phyloP scores from a whole-genome alignment of 2,113 vertebrate species.

The Sebastes schlegelii region DNA sequence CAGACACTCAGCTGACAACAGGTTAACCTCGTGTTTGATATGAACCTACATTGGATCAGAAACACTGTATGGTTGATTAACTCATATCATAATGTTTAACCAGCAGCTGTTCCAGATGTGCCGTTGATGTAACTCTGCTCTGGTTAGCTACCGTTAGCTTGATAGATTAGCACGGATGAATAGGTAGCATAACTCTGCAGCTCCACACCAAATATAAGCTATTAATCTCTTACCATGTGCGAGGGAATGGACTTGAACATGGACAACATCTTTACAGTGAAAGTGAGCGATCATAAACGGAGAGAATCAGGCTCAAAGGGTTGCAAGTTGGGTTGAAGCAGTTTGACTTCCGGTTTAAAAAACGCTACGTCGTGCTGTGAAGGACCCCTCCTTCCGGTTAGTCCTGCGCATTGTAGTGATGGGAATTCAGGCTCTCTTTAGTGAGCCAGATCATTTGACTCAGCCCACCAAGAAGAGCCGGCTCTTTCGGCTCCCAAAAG shows the following conservation, averaged over 20 bases:
- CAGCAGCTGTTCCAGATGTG: slow-evolving; percentile 39
- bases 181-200: no score
- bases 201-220: fast-evolving
- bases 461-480: no score
- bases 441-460: no score
- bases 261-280: slow-evolving; percentile 74
- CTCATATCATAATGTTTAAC: neutral
- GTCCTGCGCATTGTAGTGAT: neutral
- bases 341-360: slow-evolving; percentile 68
- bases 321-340: neutral
- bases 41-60: neutral
- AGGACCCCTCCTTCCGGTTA: slow-evolving; percentile 38
- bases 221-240: slow-evolving; percentile 81
- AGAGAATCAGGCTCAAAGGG: neutral
- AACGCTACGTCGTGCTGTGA: slow-evolving; percentile 69
- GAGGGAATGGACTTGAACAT: slow-evolving; percentile 84
- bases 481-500: no score
- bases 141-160: neutral
- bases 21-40: neutral
- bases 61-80: neutral
- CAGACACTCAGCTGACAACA: neutral
- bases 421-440: no score
- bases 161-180: neutral
- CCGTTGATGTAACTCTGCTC: neutral
- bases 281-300: neutral